A percentile compares a stretch with the other conserved stretches of the same genome.
Conservation (phyloP, 2,113 vertebrate species). For the Antigone vipio region DNA sequence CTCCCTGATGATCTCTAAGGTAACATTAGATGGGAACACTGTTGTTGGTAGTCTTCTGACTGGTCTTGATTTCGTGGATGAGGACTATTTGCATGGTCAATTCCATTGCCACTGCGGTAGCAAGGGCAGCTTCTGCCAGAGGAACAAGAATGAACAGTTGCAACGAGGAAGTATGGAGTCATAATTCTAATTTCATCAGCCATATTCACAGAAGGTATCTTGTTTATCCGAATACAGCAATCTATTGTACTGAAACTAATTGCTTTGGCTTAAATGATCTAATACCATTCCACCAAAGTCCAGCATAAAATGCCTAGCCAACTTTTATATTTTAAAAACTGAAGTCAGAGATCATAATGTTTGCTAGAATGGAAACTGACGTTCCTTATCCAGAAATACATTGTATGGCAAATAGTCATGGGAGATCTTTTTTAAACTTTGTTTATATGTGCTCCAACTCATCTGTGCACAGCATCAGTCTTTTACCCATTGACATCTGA, state of each 20-base stretch:
- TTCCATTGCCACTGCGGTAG: background rate
- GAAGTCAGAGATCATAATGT: background rate
- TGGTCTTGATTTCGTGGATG: background rate
- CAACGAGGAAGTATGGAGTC: background rate
- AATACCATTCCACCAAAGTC: background rate
- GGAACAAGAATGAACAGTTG: background rate
- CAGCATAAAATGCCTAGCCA: background rate
- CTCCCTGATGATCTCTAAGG: background rate
- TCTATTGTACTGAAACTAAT: background rate
- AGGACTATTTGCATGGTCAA: background rate
- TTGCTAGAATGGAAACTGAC: background rate
- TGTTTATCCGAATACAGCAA: background rate
- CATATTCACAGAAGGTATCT: background rate
- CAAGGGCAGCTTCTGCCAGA: background rate
- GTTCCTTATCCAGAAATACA: background rate
- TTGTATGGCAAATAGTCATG: background rate
- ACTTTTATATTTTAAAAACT: background rate
- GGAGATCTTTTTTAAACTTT: background rate
- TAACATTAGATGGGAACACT: background rate
- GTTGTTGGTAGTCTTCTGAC: background rate
- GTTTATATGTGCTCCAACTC: background rate
- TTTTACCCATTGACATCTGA: background rate
- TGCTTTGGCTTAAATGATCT: background rate
- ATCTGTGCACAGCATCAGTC: accelerated
- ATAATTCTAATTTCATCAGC: background rate